These are phyloP conservation scores for Pterostichus niger DNA, from an alignment of 2,888 invertebrate genomes.

Conservation along the genomic window DNA sequence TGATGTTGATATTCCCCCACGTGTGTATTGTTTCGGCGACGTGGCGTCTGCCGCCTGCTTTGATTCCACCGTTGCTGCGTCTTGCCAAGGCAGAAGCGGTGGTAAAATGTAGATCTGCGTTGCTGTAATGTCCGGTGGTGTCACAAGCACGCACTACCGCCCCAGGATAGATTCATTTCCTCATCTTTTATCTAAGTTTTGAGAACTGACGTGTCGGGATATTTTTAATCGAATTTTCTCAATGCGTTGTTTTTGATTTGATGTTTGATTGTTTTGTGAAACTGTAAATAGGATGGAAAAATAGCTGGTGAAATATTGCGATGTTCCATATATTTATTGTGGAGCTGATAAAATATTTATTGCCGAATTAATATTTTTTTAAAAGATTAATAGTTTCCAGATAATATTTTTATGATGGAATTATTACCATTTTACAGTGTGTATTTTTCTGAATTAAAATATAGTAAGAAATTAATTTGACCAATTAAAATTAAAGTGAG, in stretches of 20 bases:
- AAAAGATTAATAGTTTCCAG: too few relatives aligned
- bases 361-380: too few relatives aligned
- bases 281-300: neutral
- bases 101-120: slow-evolving; percentile 7
- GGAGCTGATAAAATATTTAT: neutral
- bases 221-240: slow-evolving; percentile 27
- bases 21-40: too few relatives aligned
- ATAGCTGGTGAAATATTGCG: neutral
- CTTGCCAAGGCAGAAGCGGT: neutral
- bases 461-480: too few relatives aligned
- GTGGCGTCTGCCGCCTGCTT: neutral
- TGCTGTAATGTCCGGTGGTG: slow-evolving; percentile 56
- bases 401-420: too few relatives aligned
- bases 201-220: slow-evolving; percentile 8
- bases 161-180: slow-evolving; percentile 53
- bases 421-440: too few relatives aligned
- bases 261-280: neutral
- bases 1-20: neutral
- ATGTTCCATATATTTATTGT: neutral
- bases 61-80: neutral
- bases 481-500: too few relatives aligned
- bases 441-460: too few relatives aligned
- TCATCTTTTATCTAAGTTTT: slow-evolving; percentile 51
- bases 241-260: slow-evolving; percentile 7
- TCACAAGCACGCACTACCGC: slow-evolving; percentile 51